A percentile compares a stretch with the other conserved stretches of the same genome.
phyloP scores from a whole-genome alignment of 2,797 vertebrate genomes.

The Dendrocincla tyrannina region DNA sequence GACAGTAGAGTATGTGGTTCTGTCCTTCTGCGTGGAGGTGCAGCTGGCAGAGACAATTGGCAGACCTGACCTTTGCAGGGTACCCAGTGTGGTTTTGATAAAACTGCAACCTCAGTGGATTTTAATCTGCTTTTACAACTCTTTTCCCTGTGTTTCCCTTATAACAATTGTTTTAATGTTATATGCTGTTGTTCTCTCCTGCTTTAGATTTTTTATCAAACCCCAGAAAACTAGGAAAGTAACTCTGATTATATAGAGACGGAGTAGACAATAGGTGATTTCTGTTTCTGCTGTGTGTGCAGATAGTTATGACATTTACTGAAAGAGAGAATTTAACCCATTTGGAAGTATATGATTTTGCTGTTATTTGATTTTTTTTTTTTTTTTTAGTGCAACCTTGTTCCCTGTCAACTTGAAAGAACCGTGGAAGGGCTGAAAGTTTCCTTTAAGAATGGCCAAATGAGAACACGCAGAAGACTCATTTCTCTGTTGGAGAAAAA shows the following conservation, averaged over 20 bases:
- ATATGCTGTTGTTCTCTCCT: not conserved
- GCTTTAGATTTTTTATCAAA: not conserved
- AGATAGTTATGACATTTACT: not conserved
- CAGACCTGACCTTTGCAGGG: not conserved
- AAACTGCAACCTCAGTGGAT: not conserved
- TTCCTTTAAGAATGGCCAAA: not conserved
- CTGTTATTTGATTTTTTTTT: not conserved
- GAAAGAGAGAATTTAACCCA: not conserved
- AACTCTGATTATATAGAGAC: not conserved
- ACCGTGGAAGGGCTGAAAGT: not conserved
- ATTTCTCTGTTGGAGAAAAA: not conserved
- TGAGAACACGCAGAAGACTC: fast-evolving
- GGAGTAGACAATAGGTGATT: not conserved
- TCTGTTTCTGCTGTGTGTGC: not conserved
- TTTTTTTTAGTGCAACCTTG: slow-evolving; percentile 8
- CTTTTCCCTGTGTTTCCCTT: not conserved
- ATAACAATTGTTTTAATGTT: not conserved
- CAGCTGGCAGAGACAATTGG: not conserved
- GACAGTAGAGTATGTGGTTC: not conserved
- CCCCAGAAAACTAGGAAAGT: not conserved
- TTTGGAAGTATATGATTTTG: not conserved
- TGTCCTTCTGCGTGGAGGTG: not conserved
- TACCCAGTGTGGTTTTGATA: not conserved
- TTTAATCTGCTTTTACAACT: not conserved
- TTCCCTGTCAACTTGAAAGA: not conserved